Evolutionary conservation across 2,797 vertebrate genomes (phyloP).

Genomic region (Mormyrus hasselquistii): DNA sequence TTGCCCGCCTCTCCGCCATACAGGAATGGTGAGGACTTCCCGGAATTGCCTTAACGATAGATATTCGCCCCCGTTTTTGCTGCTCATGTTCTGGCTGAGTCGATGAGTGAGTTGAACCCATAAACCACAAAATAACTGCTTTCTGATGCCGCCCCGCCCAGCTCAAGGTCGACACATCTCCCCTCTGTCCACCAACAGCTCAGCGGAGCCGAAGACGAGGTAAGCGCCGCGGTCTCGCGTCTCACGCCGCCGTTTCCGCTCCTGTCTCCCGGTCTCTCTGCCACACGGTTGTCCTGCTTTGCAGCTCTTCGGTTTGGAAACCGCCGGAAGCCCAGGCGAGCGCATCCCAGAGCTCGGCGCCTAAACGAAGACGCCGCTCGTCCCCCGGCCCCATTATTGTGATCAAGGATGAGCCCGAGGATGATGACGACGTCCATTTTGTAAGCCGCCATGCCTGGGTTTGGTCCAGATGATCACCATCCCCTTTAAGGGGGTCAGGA

Average conservation of each 20-base stretch:
- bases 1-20: conserved; percentile 39
- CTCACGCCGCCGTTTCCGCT: background rate
- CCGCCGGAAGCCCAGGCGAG: conserved; percentile 42
- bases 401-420: conserved; percentile 73
- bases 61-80: background rate
- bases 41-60: background rate
- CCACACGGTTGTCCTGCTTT: background rate
- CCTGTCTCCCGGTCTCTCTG: background rate
- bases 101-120: background rate
- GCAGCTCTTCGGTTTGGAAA: conserved; percentile 56
- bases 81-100: background rate
- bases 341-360: conserved; percentile 39
- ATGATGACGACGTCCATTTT: conserved; percentile 69
- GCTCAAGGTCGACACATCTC: conserved; percentile 58
- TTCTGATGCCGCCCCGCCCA: conserved; percentile 26
- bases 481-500: background rate
- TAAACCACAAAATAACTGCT: background rate
- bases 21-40: conserved; percentile 35
- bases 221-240: conserved; percentile 32
- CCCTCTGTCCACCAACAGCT: conserved; percentile 53
- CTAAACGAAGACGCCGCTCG: conserved; percentile 55
- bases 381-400: conserved; percentile 69
- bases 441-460: conserved; percentile 45
- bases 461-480: background rate
- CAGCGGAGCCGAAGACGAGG: conserved; percentile 59